phyloP scores from a whole-genome alignment of 2,113 vertebrate species.

The Psilopogon haemacephalus region DNA sequence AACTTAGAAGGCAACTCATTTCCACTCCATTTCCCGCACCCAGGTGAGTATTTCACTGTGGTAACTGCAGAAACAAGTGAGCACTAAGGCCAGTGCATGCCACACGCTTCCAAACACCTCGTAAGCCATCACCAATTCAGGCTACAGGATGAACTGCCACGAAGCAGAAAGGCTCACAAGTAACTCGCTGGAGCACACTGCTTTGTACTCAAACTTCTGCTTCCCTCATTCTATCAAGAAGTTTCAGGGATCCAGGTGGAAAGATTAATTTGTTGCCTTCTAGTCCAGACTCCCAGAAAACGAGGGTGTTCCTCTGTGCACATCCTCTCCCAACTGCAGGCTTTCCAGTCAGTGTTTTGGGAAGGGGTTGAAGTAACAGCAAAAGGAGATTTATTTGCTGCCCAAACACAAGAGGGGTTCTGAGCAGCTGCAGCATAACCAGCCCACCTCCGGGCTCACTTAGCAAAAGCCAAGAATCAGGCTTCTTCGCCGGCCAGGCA shows the following conservation, averaged over 20 bases:
- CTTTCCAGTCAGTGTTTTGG: background rate
- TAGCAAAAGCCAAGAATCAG: fast-evolving
- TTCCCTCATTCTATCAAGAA: fast-evolving
- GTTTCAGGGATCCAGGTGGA: background rate
- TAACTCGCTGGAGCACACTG: background rate
- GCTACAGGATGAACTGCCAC: fast-evolving
- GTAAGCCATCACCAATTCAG: fast-evolving
- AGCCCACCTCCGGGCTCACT: background rate
- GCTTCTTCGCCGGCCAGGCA: fast-evolving
- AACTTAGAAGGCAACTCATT: background rate
- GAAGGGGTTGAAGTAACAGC: fast-evolving
- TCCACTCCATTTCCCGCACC: too few species aligned
- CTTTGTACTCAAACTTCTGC: background rate
- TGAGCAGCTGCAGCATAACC: background rate
- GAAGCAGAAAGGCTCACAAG: background rate
- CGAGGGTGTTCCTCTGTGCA: fast-evolving
- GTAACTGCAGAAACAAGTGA: fast-evolving
- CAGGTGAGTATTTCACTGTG: fast-evolving
- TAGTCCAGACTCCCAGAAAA: background rate
- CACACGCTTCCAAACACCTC: fast-evolving
- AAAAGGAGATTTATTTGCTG: background rate
- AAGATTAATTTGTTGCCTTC: too few species aligned
- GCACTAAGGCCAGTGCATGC: fast-evolving
- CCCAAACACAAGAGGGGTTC: fast-evolving
- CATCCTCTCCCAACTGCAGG: background rate